Evolutionary conservation across 2,797 vertebrate genomes (phyloP).

Genomic region (Cirrhinus molitorella): DNA sequence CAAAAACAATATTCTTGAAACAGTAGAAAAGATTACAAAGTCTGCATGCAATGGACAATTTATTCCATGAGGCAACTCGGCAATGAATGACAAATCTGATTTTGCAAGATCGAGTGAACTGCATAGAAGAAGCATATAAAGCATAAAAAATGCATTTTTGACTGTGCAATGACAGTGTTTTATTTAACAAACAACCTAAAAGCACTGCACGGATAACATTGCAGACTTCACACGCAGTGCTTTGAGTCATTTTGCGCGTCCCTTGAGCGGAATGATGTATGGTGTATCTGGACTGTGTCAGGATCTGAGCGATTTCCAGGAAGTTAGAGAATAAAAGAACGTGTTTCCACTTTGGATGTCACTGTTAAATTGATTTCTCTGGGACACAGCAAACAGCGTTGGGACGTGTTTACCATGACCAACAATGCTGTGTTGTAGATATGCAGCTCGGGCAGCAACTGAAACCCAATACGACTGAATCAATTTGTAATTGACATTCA

Average conservation of each 20-base stretch:
- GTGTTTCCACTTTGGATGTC: slow-evolving; percentile 33
- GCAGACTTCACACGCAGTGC: background rate
- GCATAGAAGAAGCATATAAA: background rate
- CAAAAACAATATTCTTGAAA: background rate
- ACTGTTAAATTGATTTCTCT: slow-evolving; percentile 40
- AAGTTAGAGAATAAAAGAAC: slow-evolving; percentile 45
- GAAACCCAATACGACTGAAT: slow-evolving; percentile 20
- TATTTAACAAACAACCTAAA: background rate
- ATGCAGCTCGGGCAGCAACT: slow-evolving; percentile 5
- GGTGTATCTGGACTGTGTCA: slow-evolving; percentile 32
- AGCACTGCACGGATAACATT: background rate
- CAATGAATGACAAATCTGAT: background rate
- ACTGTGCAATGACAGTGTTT: background rate
- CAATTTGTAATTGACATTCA: slow-evolving; percentile 20
- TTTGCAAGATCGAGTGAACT: background rate
- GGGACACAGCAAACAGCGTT: slow-evolving; percentile 18
- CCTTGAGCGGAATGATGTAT: slow-evolving; percentile 33
- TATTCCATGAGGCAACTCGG: background rate
- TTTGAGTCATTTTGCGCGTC: slow-evolving; percentile 17
- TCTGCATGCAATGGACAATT: background rate
- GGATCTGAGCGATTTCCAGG: slow-evolving; percentile 28
- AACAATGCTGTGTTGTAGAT: slow-evolving; percentile 17
- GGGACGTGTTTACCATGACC: slow-evolving; percentile 25
- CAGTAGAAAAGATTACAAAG: background rate
- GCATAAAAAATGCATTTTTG: background rate